Evolutionary conservation across 2,888 invertebrate species (phyloP), one percentile per base, ranked within the genome.

Genomic region (Leptopilina syphax): DNA sequence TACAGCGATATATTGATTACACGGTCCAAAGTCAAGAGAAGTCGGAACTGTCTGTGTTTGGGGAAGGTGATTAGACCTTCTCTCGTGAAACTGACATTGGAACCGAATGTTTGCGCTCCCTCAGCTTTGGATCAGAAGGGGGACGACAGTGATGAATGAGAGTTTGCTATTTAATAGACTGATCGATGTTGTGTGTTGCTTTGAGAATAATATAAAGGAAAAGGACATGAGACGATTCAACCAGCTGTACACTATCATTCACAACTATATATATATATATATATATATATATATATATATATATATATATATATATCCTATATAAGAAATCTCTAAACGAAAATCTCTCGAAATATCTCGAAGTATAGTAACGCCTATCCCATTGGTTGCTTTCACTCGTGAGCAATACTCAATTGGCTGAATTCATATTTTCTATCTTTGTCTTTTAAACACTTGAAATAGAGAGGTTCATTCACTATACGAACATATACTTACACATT

Each of bases 141-240:
- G 60, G 78, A 78, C 89, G 92, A 92, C 92, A 91, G 92, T 92
- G 92, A 93, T 93, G 91, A 92, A 93, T 92, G 92, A 90, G 89
- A 87, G 80, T 91, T 89, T 92, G 92, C 92, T 92, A 92, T 92
- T 92, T 92, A 92, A 92, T 93, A 92, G 92, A 92, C 92, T 92
- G 92, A 92, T 92, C 92, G 92, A 92, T 92, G 91, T 91, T 81
- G 50, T 81, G 50, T 50, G 81, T 81, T 81, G 81, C 82, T 77
- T 78, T 66, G 82, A 79, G 63, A 77, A 44, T 44, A 34, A 67
- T 34, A 79, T 54, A 77, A 79, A 76, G 68, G 76, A 65, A 79
- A 79, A 79, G 66, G 77, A 73, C n/a, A 24, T 47, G 24, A 68
- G 47, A 50, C 24, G 68, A 70, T 54, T 73, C 5, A 73, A 73